Base-by-base conservation (phyloP, 2,797 vertebrate genomes). In the Chanos chanos region DNA sequence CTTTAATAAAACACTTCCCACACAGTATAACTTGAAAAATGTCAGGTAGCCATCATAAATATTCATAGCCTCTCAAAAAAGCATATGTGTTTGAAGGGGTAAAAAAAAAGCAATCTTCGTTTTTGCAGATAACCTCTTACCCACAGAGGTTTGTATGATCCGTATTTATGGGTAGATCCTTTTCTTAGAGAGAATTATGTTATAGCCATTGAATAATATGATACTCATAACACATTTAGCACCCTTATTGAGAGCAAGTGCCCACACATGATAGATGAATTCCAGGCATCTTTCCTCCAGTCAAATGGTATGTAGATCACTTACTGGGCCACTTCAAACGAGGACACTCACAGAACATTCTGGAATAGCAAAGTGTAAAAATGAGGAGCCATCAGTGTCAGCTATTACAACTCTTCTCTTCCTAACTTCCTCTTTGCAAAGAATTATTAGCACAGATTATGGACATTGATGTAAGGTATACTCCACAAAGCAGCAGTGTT, bases 251-350 rank as follows among this genome's bases (percentile, higher is more conserved):
- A 40, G 9, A 57, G 61, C 30, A 18, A 61, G 45, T 57, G 16
- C 34, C 22, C 28, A 12, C 3, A 40, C 12, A 37, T 47, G 13
- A 40, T 37, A 19, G 16, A 47, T 47, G 43, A 7, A 13, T 41
- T 22, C 66, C 21, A 61, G 52, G 24, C 37, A 44, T 24, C 16
- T 56, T 59, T 56, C 25, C 40, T 65, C 36, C 66, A n/a, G 0
- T 15, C 12, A 27, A 44, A 53, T 54, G 27, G 16, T 66, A 61
- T 27, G 18, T 39, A 25, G 8, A 41, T 3, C 40, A 37, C 16
- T 54, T 39, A 22, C 4, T 59, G 3, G 43, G 4, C 15, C 16
- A 22, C 30, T 41, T 15, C 16, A 53, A 53, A 28, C 19, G 7
- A 50, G 7, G 15, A 24, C 45, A 6, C 2, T 41, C 22, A 27